Percentiles rank a stretch among this genome's conserved stretches.
phyloP scores from a whole-genome alignment of 2,888 invertebrate genomes.

The Cheiracanthium punctorium region DNA sequence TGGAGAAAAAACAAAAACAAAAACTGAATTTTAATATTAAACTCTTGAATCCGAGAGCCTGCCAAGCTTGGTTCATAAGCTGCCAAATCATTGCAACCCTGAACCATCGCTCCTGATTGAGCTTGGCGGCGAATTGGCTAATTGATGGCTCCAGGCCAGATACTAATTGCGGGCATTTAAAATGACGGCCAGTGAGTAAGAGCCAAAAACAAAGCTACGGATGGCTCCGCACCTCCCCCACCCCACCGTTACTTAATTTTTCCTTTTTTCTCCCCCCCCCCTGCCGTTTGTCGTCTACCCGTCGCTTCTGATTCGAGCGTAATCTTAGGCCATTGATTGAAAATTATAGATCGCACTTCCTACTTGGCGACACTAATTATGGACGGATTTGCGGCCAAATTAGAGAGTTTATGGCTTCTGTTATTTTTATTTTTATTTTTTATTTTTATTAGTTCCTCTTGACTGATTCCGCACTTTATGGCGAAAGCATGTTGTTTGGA shows the following conservation, averaged over 20 bases:
- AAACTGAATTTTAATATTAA: no score
- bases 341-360: slow-evolving; percentile 60
- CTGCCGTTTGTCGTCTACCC: background rate
- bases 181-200: slow-evolving; percentile 56
- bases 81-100: background rate
- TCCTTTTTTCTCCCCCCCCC: slow-evolving; percentile 14
- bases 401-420: slow-evolving; percentile 4
- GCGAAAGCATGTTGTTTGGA: background rate
- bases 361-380: slow-evolving; percentile 41
- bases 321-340: slow-evolving; percentile 61
- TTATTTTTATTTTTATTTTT: background rate
- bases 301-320: slow-evolving; percentile 29
- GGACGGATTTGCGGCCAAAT: slow-evolving; percentile 24
- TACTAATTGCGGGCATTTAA: slow-evolving; percentile 64
- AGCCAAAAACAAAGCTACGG: slow-evolving; percentile 57
- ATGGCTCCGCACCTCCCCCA: background rate
- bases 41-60: no score
- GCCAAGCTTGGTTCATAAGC: background rate
- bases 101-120: background rate
- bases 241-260: background rate
- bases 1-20: no score
- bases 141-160: slow-evolving; percentile 60
- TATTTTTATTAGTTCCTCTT: background rate
- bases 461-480: background rate
- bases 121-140: slow-evolving; percentile 57